phyloP scores from a whole-genome alignment of 2,113 vertebrate genomes.

The Phrynosoma platyrhinos region DNA sequence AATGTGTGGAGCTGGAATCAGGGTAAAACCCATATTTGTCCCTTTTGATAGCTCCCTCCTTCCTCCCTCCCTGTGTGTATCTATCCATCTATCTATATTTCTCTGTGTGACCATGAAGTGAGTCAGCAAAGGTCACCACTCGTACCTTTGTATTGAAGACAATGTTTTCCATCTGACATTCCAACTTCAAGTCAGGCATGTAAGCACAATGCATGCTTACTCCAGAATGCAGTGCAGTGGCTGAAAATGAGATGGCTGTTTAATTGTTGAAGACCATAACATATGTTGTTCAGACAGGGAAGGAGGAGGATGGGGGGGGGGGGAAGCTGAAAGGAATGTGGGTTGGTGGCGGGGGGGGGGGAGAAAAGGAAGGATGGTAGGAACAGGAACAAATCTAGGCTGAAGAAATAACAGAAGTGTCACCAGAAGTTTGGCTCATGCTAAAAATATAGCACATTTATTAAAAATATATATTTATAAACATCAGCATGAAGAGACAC shows the following conservation, averaged over 20 bases:
- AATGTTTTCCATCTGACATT: constrained; percentile 72
- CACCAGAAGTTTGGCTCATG: constrained; percentile 81
- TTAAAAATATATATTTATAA: constrained; percentile 88
- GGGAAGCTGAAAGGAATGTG: constrained; percentile 5
- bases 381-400: constrained; percentile 67
- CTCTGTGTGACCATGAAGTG: constrained; percentile 49
- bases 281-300: constrained; percentile 46
- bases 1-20: neutral
- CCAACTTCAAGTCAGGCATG: constrained; percentile 71
- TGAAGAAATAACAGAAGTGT: constrained; percentile 57
- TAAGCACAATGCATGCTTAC: constrained; percentile 63
- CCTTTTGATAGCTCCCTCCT: constrained; percentile 42
- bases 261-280: constrained; percentile 48
- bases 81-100: too few relatives aligned
- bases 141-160: constrained; percentile 41
- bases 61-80: constrained; percentile 15
- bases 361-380: constrained; percentile 39
- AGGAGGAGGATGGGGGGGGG: too few relatives aligned
- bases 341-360: too few relatives aligned
- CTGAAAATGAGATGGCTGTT: constrained; percentile 61
- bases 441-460: constrained; percentile 87
- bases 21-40: neutral
- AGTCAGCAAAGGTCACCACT: constrained; percentile 70
- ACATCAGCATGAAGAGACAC: constrained; percentile 79
- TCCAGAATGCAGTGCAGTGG: constrained; percentile 57